A percentile compares a stretch with the other conserved stretches of the same genome.
Evolutionary conservation across 2,797 vertebrate species (phyloP).

Genomic region (Cyprinella venusta): DNA sequence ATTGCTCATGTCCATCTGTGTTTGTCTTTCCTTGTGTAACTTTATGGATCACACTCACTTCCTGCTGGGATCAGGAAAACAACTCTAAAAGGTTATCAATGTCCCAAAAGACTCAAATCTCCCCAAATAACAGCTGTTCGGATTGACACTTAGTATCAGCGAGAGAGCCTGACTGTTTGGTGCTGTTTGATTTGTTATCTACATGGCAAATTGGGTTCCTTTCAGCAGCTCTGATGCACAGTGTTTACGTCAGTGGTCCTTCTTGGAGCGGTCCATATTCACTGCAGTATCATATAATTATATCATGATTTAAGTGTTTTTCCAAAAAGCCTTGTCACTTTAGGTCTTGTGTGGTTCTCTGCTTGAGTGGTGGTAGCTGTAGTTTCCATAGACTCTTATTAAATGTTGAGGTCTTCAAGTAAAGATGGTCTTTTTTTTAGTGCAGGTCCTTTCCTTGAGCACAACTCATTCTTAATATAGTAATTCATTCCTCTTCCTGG

Average conservation of each 20-base stretch:
- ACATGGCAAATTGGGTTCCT: neutral
- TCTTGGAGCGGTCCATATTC: neutral
- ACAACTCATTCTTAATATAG: neutral
- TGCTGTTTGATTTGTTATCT: neutral
- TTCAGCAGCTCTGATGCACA: neutral
- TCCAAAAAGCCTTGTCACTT: neutral
- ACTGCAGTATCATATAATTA: neutral
- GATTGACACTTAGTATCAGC: neutral
- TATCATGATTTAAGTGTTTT: conserved; percentile 18
- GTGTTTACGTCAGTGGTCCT: neutral
- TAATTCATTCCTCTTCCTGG: neutral
- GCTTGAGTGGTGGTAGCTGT: neutral
- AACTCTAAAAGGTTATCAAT: conserved; percentile 28
- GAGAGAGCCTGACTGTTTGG: neutral
- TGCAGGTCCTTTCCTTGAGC: neutral
- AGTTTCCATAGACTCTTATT: conserved; percentile 7
- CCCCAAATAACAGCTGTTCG: neutral
- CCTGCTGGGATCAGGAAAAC: conserved; percentile 24
- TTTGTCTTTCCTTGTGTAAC: conserved; percentile 46
- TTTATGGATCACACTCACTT: conserved; percentile 31
- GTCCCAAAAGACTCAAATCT: neutral
- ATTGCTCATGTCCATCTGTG: conserved; percentile 64
- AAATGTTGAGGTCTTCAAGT: neutral
- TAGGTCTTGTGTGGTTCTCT: conserved; percentile 14
- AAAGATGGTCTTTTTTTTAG: neutral